Evolutionary conservation across 2,888 invertebrate species (phyloP), one percentile per base, ranked within the genome.

Genomic region (Rhaphigaster nebulosa): DNA sequence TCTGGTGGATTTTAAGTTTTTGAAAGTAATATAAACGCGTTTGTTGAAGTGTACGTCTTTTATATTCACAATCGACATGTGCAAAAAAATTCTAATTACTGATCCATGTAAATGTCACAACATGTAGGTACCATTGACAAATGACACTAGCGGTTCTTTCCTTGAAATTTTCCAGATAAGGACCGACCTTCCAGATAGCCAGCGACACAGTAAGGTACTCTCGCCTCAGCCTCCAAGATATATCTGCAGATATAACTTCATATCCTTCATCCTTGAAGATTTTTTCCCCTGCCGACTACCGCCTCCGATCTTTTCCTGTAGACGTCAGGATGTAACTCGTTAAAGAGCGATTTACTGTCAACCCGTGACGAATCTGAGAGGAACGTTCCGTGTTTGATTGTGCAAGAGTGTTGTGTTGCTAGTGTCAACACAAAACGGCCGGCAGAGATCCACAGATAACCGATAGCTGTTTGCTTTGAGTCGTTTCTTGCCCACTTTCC

Each of bases 141-240:
- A 76, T 76, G 29, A 38, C 38, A 38, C 38, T 38, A 38, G 34
- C 34, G 1, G 23, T 76, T 34, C 38, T 38, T 23, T 23, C 70
- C 70, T 76, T 34, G 70, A 76, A 76, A 38, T 38, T 76, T 76
- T 38, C 70, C 70, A 76, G 70, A 76, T 76, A 76, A 76, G 70
- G 70, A 6, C 70, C 70, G 34, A 38, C 70, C 70, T 76, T 38
- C 12, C 10, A 76, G 70, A 76, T 76, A 76, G 70, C 70, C 70
- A 20, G 38, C 34, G 70, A 76, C 70, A 76, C 70, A 76, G 38
- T 76, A 76, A 76, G 34, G n/a, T 76, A 76, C 70, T 76, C 70
- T 76, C 34, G 70, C 70, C 29, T 18, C 65, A 65, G 65, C 65
- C 65, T 65, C 65, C 70, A 38, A 76, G 70, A 76, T 76, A 15